Evolutionary conservation across 2,888 invertebrate species (phyloP).

Genomic region (Hoplodrina ambigua): DNA sequence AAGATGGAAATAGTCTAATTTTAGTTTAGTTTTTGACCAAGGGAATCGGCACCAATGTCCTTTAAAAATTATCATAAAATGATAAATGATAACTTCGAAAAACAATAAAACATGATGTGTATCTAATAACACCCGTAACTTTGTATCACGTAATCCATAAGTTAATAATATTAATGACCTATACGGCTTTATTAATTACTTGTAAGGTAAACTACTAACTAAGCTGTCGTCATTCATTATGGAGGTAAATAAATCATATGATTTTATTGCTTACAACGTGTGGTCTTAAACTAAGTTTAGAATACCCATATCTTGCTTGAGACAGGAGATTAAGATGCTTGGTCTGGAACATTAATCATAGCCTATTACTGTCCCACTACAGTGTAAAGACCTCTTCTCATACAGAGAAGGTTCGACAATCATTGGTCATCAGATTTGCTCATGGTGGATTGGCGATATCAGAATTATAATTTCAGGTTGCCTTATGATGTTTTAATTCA

Average conservation of each 20-base stretch:
- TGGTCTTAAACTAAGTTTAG: constrained; percentile 44
- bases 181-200: constrained; percentile 51
- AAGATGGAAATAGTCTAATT: no score
- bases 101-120: constrained; percentile 8
- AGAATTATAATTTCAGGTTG: no score
- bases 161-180: constrained; percentile 43
- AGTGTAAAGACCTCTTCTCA: no score
- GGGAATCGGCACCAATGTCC: no score
- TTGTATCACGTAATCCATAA: constrained; percentile 40
- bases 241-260: constrained; percentile 38
- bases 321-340: constrained; percentile 11
- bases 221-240: constrained; percentile 45
- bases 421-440: no score
- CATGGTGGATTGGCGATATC: no score
- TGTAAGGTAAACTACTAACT: constrained; percentile 34
- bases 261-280: constrained; percentile 40
- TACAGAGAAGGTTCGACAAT: no score
- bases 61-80: no score
- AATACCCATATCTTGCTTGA: neutral
- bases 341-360: constrained; percentile 13
- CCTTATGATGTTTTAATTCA: no score
- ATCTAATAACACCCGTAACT: constrained; percentile 30
- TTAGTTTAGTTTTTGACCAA: no score
- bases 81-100: no score
- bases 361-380: no score